These are phyloP conservation scores for Agrotis clavis DNA, from an alignment of 2,888 invertebrate species.

Conservation along the genomic window DNA sequence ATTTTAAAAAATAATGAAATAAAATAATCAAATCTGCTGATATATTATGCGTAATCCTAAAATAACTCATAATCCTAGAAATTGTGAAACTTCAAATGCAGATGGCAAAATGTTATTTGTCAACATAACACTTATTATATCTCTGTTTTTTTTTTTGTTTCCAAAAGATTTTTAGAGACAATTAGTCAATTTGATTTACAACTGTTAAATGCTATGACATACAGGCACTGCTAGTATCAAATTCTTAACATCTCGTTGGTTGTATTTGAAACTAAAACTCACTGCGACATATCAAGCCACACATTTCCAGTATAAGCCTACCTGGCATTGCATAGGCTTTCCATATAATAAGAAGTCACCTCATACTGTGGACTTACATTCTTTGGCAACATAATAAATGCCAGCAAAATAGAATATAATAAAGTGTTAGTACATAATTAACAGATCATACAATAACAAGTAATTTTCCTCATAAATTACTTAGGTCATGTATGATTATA, in stretches of 20 bases:
- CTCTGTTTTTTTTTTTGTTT: too few species aligned
- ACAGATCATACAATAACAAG: constrained; percentile 25
- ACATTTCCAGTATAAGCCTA: background rate
- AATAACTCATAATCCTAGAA: background rate
- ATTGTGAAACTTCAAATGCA: background rate
- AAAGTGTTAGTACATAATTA: background rate
- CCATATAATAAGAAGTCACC: background rate
- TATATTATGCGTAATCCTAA: too few species aligned
- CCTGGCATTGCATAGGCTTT: background rate
- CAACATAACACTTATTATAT: background rate
- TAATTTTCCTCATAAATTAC: constrained; percentile 35
- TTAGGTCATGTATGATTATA: constrained; percentile 21
- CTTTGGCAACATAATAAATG: background rate
- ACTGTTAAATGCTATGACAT: background rate
- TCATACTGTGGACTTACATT: background rate
- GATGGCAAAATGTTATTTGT: too few species aligned
- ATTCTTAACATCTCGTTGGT: background rate
- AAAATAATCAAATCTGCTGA: too few species aligned
- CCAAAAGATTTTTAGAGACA: background rate
- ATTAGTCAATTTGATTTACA: background rate
- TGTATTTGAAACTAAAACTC: background rate
- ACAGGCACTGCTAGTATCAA: background rate
- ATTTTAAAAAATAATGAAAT: background rate
- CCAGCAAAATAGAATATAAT: background rate
- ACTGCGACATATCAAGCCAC: background rate